Evolutionary conservation across 2,113 vertebrate genomes (phyloP).

Genomic region (Scalopus aquaticus): DNA sequence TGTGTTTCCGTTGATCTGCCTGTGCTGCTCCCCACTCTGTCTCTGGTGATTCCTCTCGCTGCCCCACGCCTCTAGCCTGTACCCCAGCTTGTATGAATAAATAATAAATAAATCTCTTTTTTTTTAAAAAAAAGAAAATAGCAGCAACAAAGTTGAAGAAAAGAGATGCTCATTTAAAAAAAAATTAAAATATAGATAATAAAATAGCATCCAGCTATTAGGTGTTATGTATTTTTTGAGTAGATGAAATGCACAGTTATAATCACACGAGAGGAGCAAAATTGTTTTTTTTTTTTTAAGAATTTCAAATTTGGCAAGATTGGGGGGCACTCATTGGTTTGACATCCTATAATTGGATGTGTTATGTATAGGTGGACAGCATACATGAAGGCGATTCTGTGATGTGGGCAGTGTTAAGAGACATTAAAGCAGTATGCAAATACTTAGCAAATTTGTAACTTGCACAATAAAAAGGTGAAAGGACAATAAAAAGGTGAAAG

Average conservation of each 20-base stretch:
- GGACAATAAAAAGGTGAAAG: neutral
- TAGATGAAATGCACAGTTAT: conserved; percentile 17
- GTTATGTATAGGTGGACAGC: neutral
- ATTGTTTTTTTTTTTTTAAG: conserved; percentile 15
- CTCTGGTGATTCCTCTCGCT: too few relatives aligned
- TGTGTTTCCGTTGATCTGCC: too few relatives aligned
- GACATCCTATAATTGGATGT: neutral
- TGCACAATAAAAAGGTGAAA: neutral
- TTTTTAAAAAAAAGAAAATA: too few relatives aligned
- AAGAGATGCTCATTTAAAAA: neutral
- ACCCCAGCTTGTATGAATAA: too few relatives aligned
- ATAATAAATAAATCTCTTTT: too few relatives aligned
- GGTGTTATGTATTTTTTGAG: neutral
- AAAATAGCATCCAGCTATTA: neutral
- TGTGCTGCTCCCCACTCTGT: too few relatives aligned
- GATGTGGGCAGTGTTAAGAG: neutral
- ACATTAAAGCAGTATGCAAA: conserved; percentile 27
- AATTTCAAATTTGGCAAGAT: neutral
- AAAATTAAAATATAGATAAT: neutral
- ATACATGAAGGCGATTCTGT: neutral
- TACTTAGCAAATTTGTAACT: neutral
- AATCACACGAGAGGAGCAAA: neutral
- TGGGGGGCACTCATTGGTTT: neutral
- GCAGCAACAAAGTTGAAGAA: too few relatives aligned
- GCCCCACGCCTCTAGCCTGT: too few relatives aligned